Evolutionary conservation across 2,888 invertebrate genomes (phyloP), one percentile per base, ranked within the genome.

Genomic region (Parapristionchus giblindavisi): DNA sequence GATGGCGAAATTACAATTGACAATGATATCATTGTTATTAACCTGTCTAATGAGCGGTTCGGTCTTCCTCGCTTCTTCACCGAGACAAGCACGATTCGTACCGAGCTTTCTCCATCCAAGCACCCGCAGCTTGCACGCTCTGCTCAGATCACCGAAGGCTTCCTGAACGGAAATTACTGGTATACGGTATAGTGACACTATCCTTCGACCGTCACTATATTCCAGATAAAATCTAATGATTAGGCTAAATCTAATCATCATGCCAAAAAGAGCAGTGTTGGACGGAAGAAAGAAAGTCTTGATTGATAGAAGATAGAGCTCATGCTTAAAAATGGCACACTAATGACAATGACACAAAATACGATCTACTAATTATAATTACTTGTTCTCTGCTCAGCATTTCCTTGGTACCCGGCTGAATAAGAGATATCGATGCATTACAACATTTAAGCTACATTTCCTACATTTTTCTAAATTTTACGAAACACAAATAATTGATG

Each of bases 31-130:
- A 27, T 1, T 3, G 6, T 17, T 38, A 66, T 21, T 6, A 36
- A 96, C 97, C 91, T 99, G 99, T 85, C 95, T 92, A 91, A 98
- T 96, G 88, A 93, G 92, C 52, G 99, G 99, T 91, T 99, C 98
- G 86, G 93, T 94, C 90, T 93, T 94, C 87, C 92, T 92, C 76
- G 98, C 99, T 87, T 97, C 96, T 83, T 92, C 92, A 83, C 94
- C 98, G 87, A 99, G 94, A 81, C 92, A 92, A 75, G 92, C 90
- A 88, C 92, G 93, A 89, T 96, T 93, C 70, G 93, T 93, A 38
- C 96, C 96, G 75, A 98, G 94, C 51, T 93, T 93, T 81, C 98
- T 92, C 98, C 98, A 99, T 88, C 93, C 93, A 78, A 99, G 89
- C 77, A 98, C 93, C 89, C 91, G 91, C 82, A 97, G 91, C 38